Base-by-base conservation (phyloP, 2,797 vertebrate species). In the Sebastes umbrosus region DNA sequence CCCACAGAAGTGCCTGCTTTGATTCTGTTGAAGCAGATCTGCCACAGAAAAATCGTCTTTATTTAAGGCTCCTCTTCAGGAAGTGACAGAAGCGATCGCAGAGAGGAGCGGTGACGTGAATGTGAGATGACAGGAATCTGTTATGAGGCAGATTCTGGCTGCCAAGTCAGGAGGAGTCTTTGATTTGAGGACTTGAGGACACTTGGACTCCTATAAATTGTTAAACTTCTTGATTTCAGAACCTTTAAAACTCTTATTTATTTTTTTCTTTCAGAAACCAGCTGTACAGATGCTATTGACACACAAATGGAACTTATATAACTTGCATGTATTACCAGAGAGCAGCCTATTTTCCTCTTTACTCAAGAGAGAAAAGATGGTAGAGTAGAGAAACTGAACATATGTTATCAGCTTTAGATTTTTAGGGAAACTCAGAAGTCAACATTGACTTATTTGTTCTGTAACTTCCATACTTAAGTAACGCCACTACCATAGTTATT, bases 81-180 rank as follows among this genome's bases (percentile, higher is more conserved):
- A 72, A 62, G 59, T 13, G 77, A 85, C 80, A 62, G 63, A 18
- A 50, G 4, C 1, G 3, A 55, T 64, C 2, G 6, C 57, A 22
- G 54, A 63, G 52, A 36, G 39, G 3, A 24, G 43, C 2, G 1
- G 2, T 69, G 85, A 82, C 69, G 2, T 8, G 54, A 32, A 87
- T 39, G 54, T 43, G 81, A 75, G 76, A 57, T 66, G 87, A 82
- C 87, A 64, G 12, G 69, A 79, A 55, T 46, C 70, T 69, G 76
- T 77, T 31, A 22, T 11, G 73, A 83, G 84, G 82, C 76, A 75
- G 62, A 82, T 84, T 82, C 73, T 52, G 2, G 29, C 72, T 72
- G 77, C 60, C 62, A 16, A 34, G 43, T 73, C 63, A 24, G 62
- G 50, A 27, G 1, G 29, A 55, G 76, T 31, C 62, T 43, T 8